Base-by-base conservation (phyloP, 2,888 invertebrate genomes). In the Troglohyphantes excavatus region DNA sequence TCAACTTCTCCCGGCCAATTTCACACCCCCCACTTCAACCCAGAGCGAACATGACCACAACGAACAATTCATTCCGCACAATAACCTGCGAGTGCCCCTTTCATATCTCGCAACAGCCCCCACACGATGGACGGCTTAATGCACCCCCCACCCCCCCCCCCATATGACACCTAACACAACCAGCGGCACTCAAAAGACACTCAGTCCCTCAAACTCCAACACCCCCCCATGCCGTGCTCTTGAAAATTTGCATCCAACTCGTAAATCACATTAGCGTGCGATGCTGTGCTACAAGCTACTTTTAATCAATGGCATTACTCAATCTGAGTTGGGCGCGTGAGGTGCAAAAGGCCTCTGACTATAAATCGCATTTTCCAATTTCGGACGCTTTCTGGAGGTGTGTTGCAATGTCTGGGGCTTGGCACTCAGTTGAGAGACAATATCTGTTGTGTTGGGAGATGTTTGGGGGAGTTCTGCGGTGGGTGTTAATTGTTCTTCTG, bases 291-390 rank as follows among this genome's bases (percentile, higher is more conserved):
- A 43, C 83, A 63, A 59, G 72, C 59, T 63, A 83, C 83, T 73
- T 83, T 83, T 73, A 83, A 83, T 83, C 83, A 83, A 83, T 83
- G 59, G 26, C 46, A 73, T 81, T 83, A 83, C 72, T 83, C 83
- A 83, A 83, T 83, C 83, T 13, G 46, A 17, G 46, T 3, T 33
- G 9, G 11, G 63, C 29, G 33, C 68, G 68, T 70, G 68, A 17
- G 21, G 27, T 65, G 65, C 17, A 27, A 65, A 26, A 27, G 65
- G 27, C 17, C n/a, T 29, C 11, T 13, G 39, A 39, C 43, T 72
- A 46, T 72, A 72, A 72, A 72, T 72, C 43, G 72, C 72, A 46
- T 72, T 72, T 72, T 72, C 72, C 46, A 46, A 72, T 72, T 46
- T 26, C 46, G 43, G 9, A 11, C 26, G 26, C 27, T 27, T 27